These are phyloP conservation scores for Luffia ferchaultella DNA, from an alignment of 2,888 invertebrate species.

Conservation along the genomic window DNA sequence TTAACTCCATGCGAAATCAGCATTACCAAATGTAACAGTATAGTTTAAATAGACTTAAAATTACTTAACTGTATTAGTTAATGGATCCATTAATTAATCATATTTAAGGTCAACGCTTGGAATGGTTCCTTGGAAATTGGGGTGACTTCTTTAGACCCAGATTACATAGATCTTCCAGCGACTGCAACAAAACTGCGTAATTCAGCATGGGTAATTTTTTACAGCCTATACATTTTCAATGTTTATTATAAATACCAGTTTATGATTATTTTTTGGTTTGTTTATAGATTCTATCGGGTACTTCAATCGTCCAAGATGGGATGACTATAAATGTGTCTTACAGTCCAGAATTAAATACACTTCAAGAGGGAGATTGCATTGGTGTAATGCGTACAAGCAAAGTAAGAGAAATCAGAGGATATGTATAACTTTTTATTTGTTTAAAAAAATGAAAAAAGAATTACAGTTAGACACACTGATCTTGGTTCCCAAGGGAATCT, in stretches of 20 bases:
- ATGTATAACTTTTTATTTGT: too few species aligned
- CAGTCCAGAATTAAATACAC: constrained; percentile 83
- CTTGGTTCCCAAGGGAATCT: too few species aligned
- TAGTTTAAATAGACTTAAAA: too few species aligned
- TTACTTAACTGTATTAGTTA: constrained; percentile 7
- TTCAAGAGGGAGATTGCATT: constrained; percentile 83
- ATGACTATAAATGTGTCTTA: constrained; percentile 82
- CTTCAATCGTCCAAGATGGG: constrained; percentile 86
- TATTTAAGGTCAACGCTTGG: constrained; percentile 90
- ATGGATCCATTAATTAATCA: background rate
- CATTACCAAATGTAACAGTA: too few species aligned
- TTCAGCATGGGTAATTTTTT: constrained; percentile 78
- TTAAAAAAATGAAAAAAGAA: too few species aligned
- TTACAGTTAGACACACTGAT: too few species aligned
- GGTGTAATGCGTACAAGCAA: constrained; percentile 85
- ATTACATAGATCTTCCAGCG: constrained; percentile 86
- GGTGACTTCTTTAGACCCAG: constrained; percentile 89
- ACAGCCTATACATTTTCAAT: background rate
- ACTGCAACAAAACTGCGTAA: constrained; percentile 81
- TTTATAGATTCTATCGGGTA: constrained; percentile 83
- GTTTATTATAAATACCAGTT: background rate
- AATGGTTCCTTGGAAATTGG: constrained; percentile 95
- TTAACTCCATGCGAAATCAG: too few species aligned
- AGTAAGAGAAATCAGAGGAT: too few species aligned
- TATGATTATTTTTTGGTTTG: too few species aligned